Percentiles rank a stretch among this genome's conserved stretches.
phyloP scores from a whole-genome alignment of 2,888 invertebrate genomes.

The Agrilus cyanescens region DNA sequence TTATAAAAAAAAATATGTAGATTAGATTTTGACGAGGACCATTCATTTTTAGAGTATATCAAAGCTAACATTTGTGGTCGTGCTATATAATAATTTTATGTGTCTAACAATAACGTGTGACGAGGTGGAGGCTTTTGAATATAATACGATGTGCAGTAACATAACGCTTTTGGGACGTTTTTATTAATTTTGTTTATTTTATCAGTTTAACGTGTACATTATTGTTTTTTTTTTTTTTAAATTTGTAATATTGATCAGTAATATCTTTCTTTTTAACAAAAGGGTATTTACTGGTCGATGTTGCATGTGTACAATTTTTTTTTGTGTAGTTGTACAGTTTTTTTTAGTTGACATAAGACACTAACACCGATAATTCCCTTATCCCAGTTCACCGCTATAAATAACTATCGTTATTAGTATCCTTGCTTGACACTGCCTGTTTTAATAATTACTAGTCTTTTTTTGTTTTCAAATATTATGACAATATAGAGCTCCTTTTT shows the following conservation, averaged over 20 bases:
- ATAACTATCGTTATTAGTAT: constrained; percentile 19
- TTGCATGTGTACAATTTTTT: constrained; percentile 8
- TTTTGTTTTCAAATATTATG: too few species aligned
- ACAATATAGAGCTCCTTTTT: neutral
- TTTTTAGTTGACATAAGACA: constrained; percentile 24
- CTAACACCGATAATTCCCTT: constrained; percentile 24
- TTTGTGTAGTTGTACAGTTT: constrained; percentile 4
- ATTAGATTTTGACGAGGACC: too few species aligned
- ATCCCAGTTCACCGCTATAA: constrained; percentile 20
- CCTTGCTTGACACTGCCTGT: constrained; percentile 33
- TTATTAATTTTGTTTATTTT: constrained; percentile 16
- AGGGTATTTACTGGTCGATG: constrained; percentile 6
- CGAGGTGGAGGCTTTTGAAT: too few species aligned
- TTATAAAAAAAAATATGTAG: too few species aligned
- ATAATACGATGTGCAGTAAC: neutral
- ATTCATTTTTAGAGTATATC: too few species aligned
- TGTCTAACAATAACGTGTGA: too few species aligned
- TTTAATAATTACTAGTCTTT: constrained; percentile 17
- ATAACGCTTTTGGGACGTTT: neutral
- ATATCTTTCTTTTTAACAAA: constrained; percentile 1
- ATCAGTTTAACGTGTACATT: neutral
- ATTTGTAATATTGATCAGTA: neutral
- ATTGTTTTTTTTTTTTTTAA: neutral
- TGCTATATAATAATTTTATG: too few species aligned
- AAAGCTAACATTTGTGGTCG: too few species aligned